Percentiles rank a stretch among this genome's conserved stretches.
phyloP scores from a whole-genome alignment of 2,888 invertebrate species.

The Pimpla rufipes region DNA sequence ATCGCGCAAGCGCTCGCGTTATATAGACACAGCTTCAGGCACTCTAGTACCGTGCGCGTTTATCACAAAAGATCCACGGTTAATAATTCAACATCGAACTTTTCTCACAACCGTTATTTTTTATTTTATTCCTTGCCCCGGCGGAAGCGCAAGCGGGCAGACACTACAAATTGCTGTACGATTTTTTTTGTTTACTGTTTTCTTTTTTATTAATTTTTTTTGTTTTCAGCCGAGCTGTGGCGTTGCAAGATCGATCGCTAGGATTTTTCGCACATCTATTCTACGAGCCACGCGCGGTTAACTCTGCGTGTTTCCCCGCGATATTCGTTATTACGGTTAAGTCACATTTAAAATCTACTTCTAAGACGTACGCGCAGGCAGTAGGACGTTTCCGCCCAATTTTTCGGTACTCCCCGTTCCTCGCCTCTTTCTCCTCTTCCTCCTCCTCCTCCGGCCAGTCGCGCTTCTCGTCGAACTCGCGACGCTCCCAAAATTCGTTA shows the following conservation, averaged over 20 bases:
- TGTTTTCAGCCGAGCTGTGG: neutral
- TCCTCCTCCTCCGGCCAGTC: too few relatives aligned
- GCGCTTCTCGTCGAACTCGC: slow-evolving; percentile 28
- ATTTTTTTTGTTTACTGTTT: slow-evolving; percentile 1
- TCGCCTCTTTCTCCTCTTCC: slow-evolving; percentile 29
- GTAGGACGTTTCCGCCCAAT: slow-evolving; percentile 78
- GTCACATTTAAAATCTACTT: slow-evolving; percentile 76
- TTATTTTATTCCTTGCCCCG: slow-evolving; percentile 9
- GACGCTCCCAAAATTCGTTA: slow-evolving; percentile 57
- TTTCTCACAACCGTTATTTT: slow-evolving; percentile 57
- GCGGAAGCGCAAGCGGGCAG: neutral
- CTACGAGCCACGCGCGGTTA: neutral
- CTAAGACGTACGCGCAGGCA: slow-evolving; percentile 79
- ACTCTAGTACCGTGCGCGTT: slow-evolving; percentile 59
- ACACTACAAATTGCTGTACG: too few relatives aligned
- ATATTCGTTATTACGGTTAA: slow-evolving; percentile 58
- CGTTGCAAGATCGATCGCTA: neutral
- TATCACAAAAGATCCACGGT: slow-evolving; percentile 58
- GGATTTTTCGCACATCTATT: neutral
- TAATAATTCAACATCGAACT: slow-evolving; percentile 63
- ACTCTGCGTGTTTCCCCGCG: slow-evolving; percentile 6
- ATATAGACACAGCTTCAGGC: slow-evolving; percentile 26
- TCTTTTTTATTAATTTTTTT: slow-evolving; percentile 7
- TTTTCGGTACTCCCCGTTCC: slow-evolving; percentile 66
- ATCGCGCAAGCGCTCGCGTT: slow-evolving; percentile 36